phyloP scores from a whole-genome alignment of 2,888 invertebrate species.

The Nomada fucata region DNA sequence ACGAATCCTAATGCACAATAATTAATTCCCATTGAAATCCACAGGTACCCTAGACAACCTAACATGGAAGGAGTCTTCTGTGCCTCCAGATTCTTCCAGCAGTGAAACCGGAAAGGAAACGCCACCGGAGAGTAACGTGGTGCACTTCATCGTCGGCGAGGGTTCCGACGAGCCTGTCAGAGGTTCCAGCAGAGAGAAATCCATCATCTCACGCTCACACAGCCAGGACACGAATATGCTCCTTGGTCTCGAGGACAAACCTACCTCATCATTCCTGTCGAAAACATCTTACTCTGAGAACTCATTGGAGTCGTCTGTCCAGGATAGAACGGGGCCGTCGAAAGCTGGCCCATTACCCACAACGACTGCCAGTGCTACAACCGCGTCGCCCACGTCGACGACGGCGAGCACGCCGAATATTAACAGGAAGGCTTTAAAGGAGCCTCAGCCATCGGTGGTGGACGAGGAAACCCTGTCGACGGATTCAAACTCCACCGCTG shows the following conservation, averaged over 20 bases:
- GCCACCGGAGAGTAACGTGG: constrained; percentile 78
- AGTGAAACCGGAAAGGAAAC: constrained; percentile 86
- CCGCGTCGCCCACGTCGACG: background rate
- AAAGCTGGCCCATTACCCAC: background rate
- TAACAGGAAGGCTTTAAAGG: constrained; percentile 70
- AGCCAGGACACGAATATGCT: constrained; percentile 85
- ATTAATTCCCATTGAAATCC: constrained; percentile 56
- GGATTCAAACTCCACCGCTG: constrained; percentile 88
- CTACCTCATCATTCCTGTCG: constrained; percentile 78
- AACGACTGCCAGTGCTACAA: background rate
- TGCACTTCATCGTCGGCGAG: constrained; percentile 81
- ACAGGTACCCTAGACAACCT: constrained; percentile 78
- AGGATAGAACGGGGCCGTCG: constrained; percentile 20
- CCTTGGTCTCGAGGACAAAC: constrained; percentile 68
- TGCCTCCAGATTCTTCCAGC: constrained; percentile 85
- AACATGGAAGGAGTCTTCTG: constrained; percentile 84
- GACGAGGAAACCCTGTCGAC: constrained; percentile 90
- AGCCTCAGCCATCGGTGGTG: constrained; percentile 79
- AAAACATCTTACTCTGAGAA: constrained; percentile 86
- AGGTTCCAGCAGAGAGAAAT: constrained; percentile 55
- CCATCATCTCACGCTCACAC: constrained; percentile 84
- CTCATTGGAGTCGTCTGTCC: constrained; percentile 79
- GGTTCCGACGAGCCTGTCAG: constrained; percentile 65
- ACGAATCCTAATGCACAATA: background rate
- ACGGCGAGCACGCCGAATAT: constrained; percentile 16